Base-by-base conservation (phyloP, 2,113 vertebrate genomes). In the Colistium nudipinnis region DNA sequence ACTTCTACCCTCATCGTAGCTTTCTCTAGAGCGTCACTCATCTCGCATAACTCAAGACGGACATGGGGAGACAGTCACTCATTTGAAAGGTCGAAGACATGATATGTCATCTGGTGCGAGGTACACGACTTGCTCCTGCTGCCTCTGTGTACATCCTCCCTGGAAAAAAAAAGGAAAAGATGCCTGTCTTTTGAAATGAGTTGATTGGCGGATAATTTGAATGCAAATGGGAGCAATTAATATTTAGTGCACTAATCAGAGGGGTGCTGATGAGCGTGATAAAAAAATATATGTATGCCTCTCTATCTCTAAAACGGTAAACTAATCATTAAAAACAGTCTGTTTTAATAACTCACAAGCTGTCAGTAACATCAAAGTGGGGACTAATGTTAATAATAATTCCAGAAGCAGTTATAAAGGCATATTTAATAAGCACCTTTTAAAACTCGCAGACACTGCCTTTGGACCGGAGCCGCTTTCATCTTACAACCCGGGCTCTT, bases 181-280 rank as follows among this genome's bases (percentile, higher is more conserved):
- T 57, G 64, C 52, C 24, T 65, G 53, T 64, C 62, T 69, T 70
- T 78, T 64, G 56, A 72, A 77, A 68, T 66, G 70, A 83, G 82
- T 73, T 83, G 70, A 82, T 80, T 71, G 69, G 61, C 52, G 65
- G 68, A 71, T 86, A 57, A 86, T 88, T 88, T 76, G 63, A 89
- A 83, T 86, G 61, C 75, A 81, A 83, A 88, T 80, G 57, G 81
- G 70, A 61, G 76, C 76, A 74, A 83, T 84, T 83, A 76, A 72
- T 77, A 69, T 73, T 81, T 11, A 31, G 60, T 2, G 20, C 33
- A 6, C 76, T 82, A 39, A 41, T 64, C 24, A 24, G 47, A 61
- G 53, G 33, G 33, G 56, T 45, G 65, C 84, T 56, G 74, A 74
- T 71, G 78, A 66, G 81, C 62, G 25, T 22, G 70, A 68, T 47